Evolutionary conservation across 2,888 invertebrate genomes (phyloP).

Genomic region (Stegophylla sp.): DNA sequence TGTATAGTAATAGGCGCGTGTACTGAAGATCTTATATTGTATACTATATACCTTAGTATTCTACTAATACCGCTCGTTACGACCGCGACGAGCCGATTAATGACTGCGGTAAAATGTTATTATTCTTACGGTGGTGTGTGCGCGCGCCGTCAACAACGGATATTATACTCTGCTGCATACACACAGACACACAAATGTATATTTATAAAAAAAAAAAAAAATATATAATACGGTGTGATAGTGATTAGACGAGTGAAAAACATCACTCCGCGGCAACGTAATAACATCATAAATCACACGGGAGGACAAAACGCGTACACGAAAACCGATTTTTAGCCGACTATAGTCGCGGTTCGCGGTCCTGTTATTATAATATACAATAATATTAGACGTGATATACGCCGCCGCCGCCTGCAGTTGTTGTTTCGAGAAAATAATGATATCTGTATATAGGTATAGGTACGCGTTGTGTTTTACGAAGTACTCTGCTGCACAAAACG

Average conservation of each 20-base stretch:
- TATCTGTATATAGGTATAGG: too few relatives aligned
- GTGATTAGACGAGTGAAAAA: not conserved
- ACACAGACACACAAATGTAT: too few relatives aligned
- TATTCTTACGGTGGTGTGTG: not conserved
- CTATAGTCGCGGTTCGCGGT: not conserved
- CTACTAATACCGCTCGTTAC: too few relatives aligned
- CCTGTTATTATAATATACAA: not conserved
- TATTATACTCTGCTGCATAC: too few relatives aligned
- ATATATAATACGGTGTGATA: not conserved
- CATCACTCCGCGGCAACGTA: not conserved
- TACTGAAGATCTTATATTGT: too few relatives aligned
- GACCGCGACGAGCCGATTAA: not conserved
- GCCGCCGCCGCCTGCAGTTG: not conserved
- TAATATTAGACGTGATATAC: not conserved
- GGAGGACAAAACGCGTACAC: not conserved
- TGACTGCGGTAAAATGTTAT: not conserved
- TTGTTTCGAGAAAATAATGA: constrained; percentile 13
- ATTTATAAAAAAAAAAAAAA: too few relatives aligned
- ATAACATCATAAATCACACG: constrained; percentile 17
- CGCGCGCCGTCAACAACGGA: not conserved
- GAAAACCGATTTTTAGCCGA: constrained; percentile 1
- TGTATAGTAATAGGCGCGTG: too few relatives aligned
- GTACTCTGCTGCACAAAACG: too few relatives aligned
- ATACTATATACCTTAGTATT: too few relatives aligned
- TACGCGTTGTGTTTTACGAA: too few relatives aligned